Base-by-base conservation (phyloP, 2,888 invertebrate species). In the Phymatocera aterrima region DNA sequence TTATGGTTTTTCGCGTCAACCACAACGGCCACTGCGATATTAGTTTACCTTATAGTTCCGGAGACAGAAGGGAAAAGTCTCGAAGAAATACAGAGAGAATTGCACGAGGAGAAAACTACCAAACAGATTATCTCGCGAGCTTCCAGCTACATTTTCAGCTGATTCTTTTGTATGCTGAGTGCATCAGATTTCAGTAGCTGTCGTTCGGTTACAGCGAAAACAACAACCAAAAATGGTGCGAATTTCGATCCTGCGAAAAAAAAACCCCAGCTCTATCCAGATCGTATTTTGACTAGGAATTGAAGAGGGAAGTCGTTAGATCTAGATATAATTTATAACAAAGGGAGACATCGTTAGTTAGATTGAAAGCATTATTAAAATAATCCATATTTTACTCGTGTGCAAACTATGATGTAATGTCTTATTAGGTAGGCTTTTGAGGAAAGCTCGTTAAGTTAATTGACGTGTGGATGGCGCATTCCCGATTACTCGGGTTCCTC, bases 61-160 rank as follows among this genome's bases (percentile, higher is more conserved):
- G 90, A 90, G 80, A 90, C 90, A 18, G 90, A 90, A 80, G 90
- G 90, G 74, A 90, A 89, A 80, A 89, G 86, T 80, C 85, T 90
- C 83, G 89, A 89, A 80, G 87, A 90, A 82, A 88, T 90, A 85
- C 87, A 90, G 78, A 43, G 75, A 37, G 57, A 57, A 28, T 28
- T 75, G 8, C 75, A 75, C 57, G 75, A 61, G 51, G 78, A 78
- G 4, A 78, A 78, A 34, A 78, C 74, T 1, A 78, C 78, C 8
- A 78, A 70, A 34, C 57, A 74, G 34, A 31, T 78, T 24, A 40
- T 78, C 5, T 72, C 70, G n/a, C 54, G 72, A 60, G 37, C 78
- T 43, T 51, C 78, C 0, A 78, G 74, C 48, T 78, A 31, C 6
- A 57, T 78, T 15, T 61, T 74, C 18, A 21, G 28, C 12, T 78